A percentile compares a stretch with the other conserved stretches of the same genome.
These are phyloP conservation scores for Phyllostomus hastatus DNA, from an alignment of 2,113 vertebrate genomes.

Conservation along the genomic window DNA sequence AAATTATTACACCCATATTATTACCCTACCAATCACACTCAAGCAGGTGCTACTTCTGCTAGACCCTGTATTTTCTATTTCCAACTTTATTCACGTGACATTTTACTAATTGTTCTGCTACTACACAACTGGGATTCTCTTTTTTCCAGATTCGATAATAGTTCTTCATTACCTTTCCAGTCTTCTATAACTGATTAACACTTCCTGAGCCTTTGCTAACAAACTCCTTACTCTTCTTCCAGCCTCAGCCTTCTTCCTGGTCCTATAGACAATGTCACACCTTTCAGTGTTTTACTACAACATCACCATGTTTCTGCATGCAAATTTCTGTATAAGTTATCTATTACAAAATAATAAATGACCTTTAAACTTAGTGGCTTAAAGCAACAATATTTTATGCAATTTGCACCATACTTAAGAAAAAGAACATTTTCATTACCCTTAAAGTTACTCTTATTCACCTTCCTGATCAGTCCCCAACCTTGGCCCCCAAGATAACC, in stretches of 20 bases:
- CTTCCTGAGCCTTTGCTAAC: not conserved
- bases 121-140: not conserved
- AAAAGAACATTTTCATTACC: not conserved
- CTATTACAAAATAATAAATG: not conserved
- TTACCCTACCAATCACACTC: too few relatives aligned
- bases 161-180: not conserved
- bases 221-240: not conserved
- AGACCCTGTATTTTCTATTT: not conserved
- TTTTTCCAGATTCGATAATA: not conserved
- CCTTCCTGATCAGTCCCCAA: not conserved
- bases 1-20: too few relatives aligned
- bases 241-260: not conserved
- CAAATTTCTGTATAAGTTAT: not conserved
- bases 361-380: not conserved
- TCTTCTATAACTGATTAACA: not conserved
- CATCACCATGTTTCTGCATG: not conserved
- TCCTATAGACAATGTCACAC: not conserved
- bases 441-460: not conserved
- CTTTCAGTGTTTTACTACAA: not conserved
- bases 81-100: not conserved
- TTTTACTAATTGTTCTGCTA: not conserved
- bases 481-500: not conserved
- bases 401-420: not conserved
- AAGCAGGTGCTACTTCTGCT: too few relatives aligned
- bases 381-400: not conserved